These are phyloP conservation scores for Drepana falcataria DNA, from an alignment of 2,888 invertebrate species.

Conservation along the genomic window DNA sequence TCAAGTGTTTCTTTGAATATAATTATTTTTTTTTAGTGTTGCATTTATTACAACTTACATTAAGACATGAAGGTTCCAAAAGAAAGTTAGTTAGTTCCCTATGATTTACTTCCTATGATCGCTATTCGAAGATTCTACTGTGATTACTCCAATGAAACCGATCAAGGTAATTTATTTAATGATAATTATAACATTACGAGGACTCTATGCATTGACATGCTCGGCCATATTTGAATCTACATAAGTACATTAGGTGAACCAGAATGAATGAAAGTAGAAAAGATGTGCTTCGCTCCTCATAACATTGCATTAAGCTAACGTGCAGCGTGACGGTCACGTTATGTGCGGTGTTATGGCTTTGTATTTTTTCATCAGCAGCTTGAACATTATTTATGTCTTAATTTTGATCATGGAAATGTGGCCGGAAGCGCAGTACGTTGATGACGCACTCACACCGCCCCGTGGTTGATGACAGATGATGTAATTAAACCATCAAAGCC, in stretches of 20 bases:
- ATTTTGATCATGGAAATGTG: slow-evolving; percentile 58
- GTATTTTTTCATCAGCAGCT: slow-evolving; percentile 46
- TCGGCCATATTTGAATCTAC: slow-evolving; percentile 15
- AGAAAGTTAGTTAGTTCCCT: no score
- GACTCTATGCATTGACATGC: slow-evolving; percentile 54
- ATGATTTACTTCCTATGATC: no score
- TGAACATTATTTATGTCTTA: slow-evolving; percentile 69
- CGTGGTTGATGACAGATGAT: slow-evolving; percentile 34
- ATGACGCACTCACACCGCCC: slow-evolving; percentile 33
- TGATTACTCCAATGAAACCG: no score
- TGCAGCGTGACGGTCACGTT: slow-evolving; percentile 64
- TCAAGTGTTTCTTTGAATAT: no score
- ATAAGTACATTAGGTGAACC: slow-evolving; percentile 31
- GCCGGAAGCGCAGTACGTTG: slow-evolving; percentile 48
- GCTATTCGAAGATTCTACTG: no score
- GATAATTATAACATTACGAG: slow-evolving; percentile 26
- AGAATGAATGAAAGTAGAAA: slow-evolving; percentile 34
- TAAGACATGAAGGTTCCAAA: no score
- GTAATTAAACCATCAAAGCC: slow-evolving; percentile 35
- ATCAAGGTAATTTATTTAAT: slow-evolving; percentile 4
- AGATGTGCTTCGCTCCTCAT: slow-evolving; percentile 45
- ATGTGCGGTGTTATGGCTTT: slow-evolving; percentile 59
- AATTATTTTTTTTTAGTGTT: no score
- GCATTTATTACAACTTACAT: no score
- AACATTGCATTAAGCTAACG: slow-evolving; percentile 36